phyloP scores from a whole-genome alignment of 2,113 vertebrate genomes.

The Urocolius indicus region DNA sequence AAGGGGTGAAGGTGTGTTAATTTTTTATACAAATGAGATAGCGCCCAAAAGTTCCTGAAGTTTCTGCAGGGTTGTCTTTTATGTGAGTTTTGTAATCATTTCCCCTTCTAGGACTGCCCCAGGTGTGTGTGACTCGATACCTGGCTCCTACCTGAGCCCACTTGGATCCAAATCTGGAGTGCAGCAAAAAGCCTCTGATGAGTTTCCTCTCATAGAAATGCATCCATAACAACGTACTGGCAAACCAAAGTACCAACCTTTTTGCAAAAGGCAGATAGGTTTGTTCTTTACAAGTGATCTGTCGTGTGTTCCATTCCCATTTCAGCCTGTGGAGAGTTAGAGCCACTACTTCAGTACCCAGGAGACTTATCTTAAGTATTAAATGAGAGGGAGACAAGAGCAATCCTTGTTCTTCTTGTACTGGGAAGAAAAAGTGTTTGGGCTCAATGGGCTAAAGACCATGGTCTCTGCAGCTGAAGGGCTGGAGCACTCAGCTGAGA shows the following conservation, averaged over 20 bases:
- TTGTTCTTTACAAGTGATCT: neutral
- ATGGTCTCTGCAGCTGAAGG: neutral
- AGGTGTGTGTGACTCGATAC: neutral
- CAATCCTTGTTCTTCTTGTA: neutral
- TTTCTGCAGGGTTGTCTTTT: neutral
- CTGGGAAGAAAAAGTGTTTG: neutral
- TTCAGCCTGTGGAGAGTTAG: neutral
- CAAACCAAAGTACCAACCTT: neutral
- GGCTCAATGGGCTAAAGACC: neutral
- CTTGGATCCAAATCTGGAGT: neutral
- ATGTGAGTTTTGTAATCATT: neutral
- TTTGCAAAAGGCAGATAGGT: neutral
- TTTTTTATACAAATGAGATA: neutral
- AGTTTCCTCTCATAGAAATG: neutral
- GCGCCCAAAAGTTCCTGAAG: neutral
- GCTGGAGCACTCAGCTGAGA: neutral
- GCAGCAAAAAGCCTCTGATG: neutral
- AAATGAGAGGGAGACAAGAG: neutral
- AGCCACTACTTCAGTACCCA: neutral
- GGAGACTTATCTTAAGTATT: neutral
- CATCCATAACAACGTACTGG: neutral
- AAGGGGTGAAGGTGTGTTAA: neutral
- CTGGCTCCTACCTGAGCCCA: neutral
- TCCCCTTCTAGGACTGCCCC: neutral
- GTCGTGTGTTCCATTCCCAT: neutral